These are phyloP conservation scores for Corydoras sp. DNA, from an alignment of 2,113 vertebrate genomes.

Conservation along the genomic window DNA sequence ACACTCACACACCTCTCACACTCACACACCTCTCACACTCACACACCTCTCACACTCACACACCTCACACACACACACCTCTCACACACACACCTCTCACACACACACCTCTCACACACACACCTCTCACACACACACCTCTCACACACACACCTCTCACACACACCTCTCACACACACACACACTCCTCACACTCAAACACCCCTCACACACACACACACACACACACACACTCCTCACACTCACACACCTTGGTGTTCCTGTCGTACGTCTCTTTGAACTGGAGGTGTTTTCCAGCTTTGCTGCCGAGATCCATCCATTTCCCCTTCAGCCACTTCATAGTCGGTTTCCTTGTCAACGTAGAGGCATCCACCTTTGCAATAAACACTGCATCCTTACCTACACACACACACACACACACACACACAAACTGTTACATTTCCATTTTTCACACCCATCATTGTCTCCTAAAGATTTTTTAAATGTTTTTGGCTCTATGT, in stretches of 20 bases:
- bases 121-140: no score
- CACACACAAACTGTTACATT: constrained; percentile 14
- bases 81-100: no score
- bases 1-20: no score
- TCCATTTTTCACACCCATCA: no score
- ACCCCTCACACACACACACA: constrained; percentile 14
- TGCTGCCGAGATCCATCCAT: constrained; percentile 81
- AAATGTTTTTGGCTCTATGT: no score
- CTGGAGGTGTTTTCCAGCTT: constrained; percentile 77
- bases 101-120: no score
- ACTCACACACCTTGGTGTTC: constrained; percentile 68
- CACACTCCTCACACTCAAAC: no score
- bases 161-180: constrained; percentile 55
- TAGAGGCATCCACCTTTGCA: constrained; percentile 71
- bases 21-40: no score
- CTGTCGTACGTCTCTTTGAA: constrained; percentile 79
- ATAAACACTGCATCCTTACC: constrained; percentile 60
- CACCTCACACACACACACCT: no score
- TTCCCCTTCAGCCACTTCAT: constrained; percentile 90
- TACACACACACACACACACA: constrained; percentile 45
- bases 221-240: background rate
- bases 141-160: no score
- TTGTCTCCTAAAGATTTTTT: no score
- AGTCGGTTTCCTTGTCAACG: constrained; percentile 64
- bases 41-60: no score